Base-by-base conservation (phyloP, 2,797 vertebrate species). In the Podarcis siculus region DNA sequence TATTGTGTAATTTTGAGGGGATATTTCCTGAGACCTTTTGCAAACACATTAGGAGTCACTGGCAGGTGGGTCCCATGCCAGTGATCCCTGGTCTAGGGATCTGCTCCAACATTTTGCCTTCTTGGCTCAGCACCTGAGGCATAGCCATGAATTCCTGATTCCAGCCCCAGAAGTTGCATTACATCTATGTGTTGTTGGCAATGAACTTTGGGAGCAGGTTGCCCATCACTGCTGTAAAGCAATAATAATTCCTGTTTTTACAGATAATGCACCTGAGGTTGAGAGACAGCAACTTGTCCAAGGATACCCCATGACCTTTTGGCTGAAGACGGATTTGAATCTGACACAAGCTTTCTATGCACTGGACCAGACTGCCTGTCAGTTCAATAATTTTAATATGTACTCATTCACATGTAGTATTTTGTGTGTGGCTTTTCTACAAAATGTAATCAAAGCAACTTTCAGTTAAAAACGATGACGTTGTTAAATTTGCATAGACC, bases 321-420 rank as follows among this genome's bases (percentile, higher is more conserved):
- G 71, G 23, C 69, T 61, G 82, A 75, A 39, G 21, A 84, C 45
- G n/a, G 49, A 75, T 84, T 84, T 84, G 45, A 84, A 75, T 58
- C 13, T 84, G 45, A 61, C 35, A 19, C 82, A 84, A 17, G 17
- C 49, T 61, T 58, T 35, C 71, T 58, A 58, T 73, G 19, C 25
- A 83, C 45, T 73, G 45, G 35, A 58, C 69, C 69, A 37, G 27
- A 39, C 49, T 75, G 32, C 32, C 71, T 73, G 21, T 75, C 71
- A 75, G 7, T 58, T 83, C 25, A 27, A 37, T 21, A 58, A 61
- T 27, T 58, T 27, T 58, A 73, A 75, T 61, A 37, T 83, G 66
- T 23, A 35, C 35, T 72, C n/a, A 55, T 72, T 39, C 13, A 23
- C 7, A 19, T 45, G 61, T 67, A 12, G 8, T 75, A 23, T 10